Percentiles rank a stretch among this genome's conserved stretches.
Conservation (phyloP, 1,140 invertebrate species). For the Hydropsyche tenuis region DNA sequence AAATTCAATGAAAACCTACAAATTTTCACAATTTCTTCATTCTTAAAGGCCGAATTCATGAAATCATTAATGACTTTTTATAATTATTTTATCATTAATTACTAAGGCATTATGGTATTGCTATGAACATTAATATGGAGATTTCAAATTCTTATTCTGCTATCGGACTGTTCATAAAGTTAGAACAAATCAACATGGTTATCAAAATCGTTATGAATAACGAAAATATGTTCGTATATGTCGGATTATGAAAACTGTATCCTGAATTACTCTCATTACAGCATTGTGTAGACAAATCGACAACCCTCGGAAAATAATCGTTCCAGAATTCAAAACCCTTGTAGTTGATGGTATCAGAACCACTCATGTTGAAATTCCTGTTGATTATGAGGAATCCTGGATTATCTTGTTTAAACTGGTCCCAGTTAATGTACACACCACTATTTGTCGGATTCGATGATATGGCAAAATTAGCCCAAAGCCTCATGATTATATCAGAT, state of each 20-base stretch:
- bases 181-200: constrained; percentile 25
- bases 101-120: constrained; percentile 37
- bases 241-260: constrained; percentile 16
- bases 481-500: constrained; percentile 76
- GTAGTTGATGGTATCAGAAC: constrained; percentile 70
- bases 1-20: no score
- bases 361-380: constrained; percentile 75
- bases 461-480: constrained; percentile 78
- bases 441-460: constrained; percentile 72
- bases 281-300: constrained; percentile 72
- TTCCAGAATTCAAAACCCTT: constrained; percentile 82
- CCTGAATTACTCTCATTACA: constrained; percentile 64
- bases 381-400: constrained; percentile 76
- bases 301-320: constrained; percentile 76
- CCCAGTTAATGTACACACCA: constrained; percentile 74
- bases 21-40: no score
- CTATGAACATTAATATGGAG: constrained; percentile 12
- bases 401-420: constrained; percentile 66
- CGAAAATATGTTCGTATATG: constrained; percentile 18
- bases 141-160: constrained; percentile 1
- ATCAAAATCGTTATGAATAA: constrained; percentile 5
- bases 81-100: constrained; percentile 19
- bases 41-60: no score
- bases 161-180: constrained; percentile 15
- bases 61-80: no score